phyloP scores from a whole-genome alignment of 1,140 invertebrate species.

The Cyphomyrmex costatus region DNA sequence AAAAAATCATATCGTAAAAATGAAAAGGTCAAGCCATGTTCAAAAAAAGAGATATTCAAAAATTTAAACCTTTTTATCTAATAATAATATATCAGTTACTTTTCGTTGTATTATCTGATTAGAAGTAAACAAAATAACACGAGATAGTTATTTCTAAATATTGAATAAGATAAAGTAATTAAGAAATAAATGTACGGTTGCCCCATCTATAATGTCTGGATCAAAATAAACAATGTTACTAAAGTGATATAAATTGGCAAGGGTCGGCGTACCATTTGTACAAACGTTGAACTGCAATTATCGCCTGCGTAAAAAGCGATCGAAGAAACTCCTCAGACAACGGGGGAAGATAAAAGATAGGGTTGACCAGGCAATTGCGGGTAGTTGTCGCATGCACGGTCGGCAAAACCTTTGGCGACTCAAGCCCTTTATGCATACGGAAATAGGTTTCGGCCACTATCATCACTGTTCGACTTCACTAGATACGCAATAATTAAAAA shows the following conservation, averaged over 20 bases:
- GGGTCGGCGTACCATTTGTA: neutral
- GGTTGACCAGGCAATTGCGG: conserved; percentile 60
- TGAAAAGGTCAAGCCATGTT: too few species aligned
- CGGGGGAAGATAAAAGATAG: conserved; percentile 69
- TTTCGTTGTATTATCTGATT: too few species aligned
- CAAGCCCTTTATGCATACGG: conserved; percentile 78
- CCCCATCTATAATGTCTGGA: neutral
- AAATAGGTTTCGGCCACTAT: conserved; percentile 69
- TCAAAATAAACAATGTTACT: conserved; percentile 8
- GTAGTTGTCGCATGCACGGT: conserved; percentile 72
- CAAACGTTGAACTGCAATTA: conserved; percentile 67
- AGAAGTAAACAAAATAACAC: neutral
- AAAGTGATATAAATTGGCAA: conserved; percentile 28
- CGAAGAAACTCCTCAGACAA: conserved; percentile 76
- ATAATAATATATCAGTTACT: too few species aligned
- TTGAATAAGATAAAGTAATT: conserved; percentile 21
- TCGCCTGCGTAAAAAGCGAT: conserved; percentile 71
- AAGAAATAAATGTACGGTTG: neutral
- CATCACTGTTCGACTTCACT: conserved; percentile 13
- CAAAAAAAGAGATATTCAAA: too few species aligned
- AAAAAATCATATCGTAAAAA: too few species aligned
- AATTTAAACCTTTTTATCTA: too few species aligned
- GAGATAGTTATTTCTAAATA: neutral
- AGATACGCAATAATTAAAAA: conserved; percentile 42
- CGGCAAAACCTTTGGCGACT: conserved; percentile 69